Base-by-base conservation (phyloP, 2,888 invertebrate genomes). In the Thalpophila matura region DNA sequence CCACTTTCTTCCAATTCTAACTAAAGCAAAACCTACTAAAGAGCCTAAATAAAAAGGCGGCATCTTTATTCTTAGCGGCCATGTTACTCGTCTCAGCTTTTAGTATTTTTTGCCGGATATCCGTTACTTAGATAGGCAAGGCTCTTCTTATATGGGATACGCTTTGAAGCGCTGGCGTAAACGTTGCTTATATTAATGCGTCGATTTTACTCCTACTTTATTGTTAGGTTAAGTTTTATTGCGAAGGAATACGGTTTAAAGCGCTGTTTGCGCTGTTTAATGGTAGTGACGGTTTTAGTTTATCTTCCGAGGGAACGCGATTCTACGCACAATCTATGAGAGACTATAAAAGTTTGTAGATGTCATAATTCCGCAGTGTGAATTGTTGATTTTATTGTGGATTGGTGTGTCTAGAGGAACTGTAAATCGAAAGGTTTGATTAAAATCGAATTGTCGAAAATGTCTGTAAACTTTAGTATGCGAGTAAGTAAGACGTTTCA, bases 21-120 rank as follows among this genome's bases (percentile, higher is more conserved):
- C 29, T 38, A 22, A 27, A 63, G 26, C 12, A 49, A 42, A 51
- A 33, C 20, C 37, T 37, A 54, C 37, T 20, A 40, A 46, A 45
- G 16, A 43, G 26, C 33, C 29, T 12, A 43, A 60, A 56, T 74
- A 60, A 68, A 68, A 68, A 53, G 33, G 40, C 49, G 29, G 33
- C 46, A 42, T 76, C 67, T 73, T 78, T 55, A 70, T 57, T 37
- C 57, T 43, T 63, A 76, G 46, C 70, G 45, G 46, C 37, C 54
- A 64, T 56, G 66, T 69, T 63, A 71, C 64, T 58, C 66, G 43
- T 77, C 62, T 77, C 38, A 49, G 80, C 74, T 79, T 74, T 79
- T 77, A 77, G 71, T 77, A 58, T 76, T 69, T 79, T 77, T 69
- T 66, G 47, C 43, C 57, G 79, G 77, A 79, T 54, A 67, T 78